These are phyloP conservation scores for Cheilosia urbana DNA, from an alignment of 2,888 invertebrate species.

Conservation along the genomic window DNA sequence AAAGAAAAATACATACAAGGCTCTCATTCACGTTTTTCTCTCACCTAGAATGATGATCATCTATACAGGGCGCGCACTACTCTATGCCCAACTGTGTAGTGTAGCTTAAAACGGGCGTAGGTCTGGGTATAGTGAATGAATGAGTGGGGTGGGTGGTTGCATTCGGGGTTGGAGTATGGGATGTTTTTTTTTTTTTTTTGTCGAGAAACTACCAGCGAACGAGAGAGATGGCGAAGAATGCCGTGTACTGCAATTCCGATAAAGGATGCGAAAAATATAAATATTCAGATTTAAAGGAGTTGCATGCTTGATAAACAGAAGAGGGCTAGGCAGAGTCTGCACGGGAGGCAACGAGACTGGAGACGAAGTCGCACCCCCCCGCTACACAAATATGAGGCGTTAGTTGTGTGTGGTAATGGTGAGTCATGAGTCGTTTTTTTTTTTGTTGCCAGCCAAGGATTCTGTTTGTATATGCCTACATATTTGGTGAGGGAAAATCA, in stretches of 20 bases:
- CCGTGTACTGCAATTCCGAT: slow-evolving; percentile 63
- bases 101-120: slow-evolving; percentile 52
- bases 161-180: slow-evolving; percentile 2
- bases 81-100: slow-evolving; percentile 51
- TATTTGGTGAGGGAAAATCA: slow-evolving; percentile 27
- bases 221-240: slow-evolving; percentile 23
- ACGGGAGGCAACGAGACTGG: slow-evolving; percentile 36
- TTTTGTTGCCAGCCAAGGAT: slow-evolving; percentile 68
- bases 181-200: background rate
- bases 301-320: slow-evolving; percentile 66
- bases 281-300: slow-evolving; percentile 72
- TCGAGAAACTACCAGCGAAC: slow-evolving; percentile 2
- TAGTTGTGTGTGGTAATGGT: slow-evolving; percentile 65
- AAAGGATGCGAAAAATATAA: slow-evolving; percentile 71
- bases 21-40: slow-evolving; percentile 67
- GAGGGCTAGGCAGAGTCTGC: slow-evolving; percentile 56
- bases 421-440: slow-evolving; percentile 59
- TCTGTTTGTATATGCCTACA: slow-evolving; percentile 17
- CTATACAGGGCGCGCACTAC: slow-evolving; percentile 42
- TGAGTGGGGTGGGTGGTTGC: slow-evolving; percentile 51
- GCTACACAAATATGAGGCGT: slow-evolving; percentile 49
- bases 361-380: slow-evolving; percentile 50
- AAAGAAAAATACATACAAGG: slow-evolving; percentile 22
- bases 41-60: slow-evolving; percentile 62
- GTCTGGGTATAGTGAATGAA: slow-evolving; percentile 55